Base-by-base conservation (phyloP, 37 sponge, comb jelly and placozoan genomes). In the Cladorhizidae sp. region DNA sequence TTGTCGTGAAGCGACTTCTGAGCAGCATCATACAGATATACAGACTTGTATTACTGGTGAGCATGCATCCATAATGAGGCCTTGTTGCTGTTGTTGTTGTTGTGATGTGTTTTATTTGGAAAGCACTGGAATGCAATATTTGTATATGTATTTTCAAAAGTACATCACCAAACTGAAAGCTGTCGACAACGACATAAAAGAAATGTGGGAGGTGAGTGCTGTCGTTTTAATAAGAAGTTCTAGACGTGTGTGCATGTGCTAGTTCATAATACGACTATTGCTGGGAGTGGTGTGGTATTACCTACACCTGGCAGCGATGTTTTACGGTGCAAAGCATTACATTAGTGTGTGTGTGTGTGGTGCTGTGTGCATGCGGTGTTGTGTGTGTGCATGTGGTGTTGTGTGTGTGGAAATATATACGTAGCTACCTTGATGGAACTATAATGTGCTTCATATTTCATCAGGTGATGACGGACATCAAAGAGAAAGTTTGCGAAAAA, bases 141-240 rank as follows among this genome's bases (percentile, higher is more conserved):
- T 75, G n/a, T 64, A 14, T 41, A 12, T 70, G 12, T 68, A 33
- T 31, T 26, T 0, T 67, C 14, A 28, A 52, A 36, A 87, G 88
- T 64, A 81, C 35, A 33, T 87, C 22, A 59, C 67, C 18, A 79
- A 78, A 25, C 23, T 57, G 62, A 87, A 83, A 40, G 54, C 50
- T 3, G 62, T 32, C 33, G 75, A 64, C 40, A 75, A 73, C 59
- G 91, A 82, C 39, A n/a, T 74, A 18, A 35, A 74, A 54, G 84
- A 93, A 14, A 79, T 93, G 78, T 92, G 90, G 93, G 90, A 88
- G 76, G 90, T 88, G 75, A 41, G 74, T 51, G 18, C 23, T 45
- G 14, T 6, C 26, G 35, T 70, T 14, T 26, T 12, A 64, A 23
- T 64, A 26, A 11, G 9, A n/a, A n/a, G n/a, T n/a, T n/a, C n/a